phyloP scores from a whole-genome alignment of 1,140 invertebrate species.

The Lepidotrigona ventralis region DNA sequence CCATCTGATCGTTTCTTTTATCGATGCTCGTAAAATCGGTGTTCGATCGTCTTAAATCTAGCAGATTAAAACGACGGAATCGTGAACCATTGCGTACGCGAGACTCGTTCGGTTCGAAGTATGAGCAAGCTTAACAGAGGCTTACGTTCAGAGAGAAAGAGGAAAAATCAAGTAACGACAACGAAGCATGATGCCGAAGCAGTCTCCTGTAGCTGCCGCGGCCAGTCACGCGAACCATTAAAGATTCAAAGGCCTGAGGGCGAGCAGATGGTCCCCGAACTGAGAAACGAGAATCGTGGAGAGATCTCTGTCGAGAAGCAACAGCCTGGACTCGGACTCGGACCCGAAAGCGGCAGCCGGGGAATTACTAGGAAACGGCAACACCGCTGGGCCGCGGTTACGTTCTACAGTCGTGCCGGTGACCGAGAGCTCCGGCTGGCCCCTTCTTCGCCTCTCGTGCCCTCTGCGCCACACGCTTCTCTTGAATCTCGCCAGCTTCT shows the following conservation, averaged over 20 bases:
- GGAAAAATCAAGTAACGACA: neutral
- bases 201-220: slow-evolving; percentile 63
- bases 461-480: neutral
- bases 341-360: slow-evolving; percentile 15
- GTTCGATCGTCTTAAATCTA: neutral
- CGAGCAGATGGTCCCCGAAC: slow-evolving; percentile 76
- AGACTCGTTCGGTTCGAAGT: neutral
- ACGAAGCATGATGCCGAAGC: slow-evolving; percentile 14
- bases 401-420: slow-evolving; percentile 43
- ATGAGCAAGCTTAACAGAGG: neutral
- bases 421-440: slow-evolving; percentile 40
- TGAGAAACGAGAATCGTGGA: slow-evolving; percentile 22
- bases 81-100: neutral
- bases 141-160: neutral
- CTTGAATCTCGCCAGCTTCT: slow-evolving; percentile 34
- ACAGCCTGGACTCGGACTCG: slow-evolving; percentile 37
- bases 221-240: slow-evolving; percentile 79
- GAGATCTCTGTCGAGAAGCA: slow-evolving; percentile 23
- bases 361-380: slow-evolving; percentile 44
- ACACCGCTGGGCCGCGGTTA: slow-evolving; percentile 35
- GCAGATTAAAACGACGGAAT: neutral
- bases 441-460: neutral
- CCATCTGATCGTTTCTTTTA: neutral
- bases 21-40: neutral
- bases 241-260: slow-evolving; percentile 78